phyloP scores from a whole-genome alignment of 1,140 invertebrate species.

The Apis cerana region DNA sequence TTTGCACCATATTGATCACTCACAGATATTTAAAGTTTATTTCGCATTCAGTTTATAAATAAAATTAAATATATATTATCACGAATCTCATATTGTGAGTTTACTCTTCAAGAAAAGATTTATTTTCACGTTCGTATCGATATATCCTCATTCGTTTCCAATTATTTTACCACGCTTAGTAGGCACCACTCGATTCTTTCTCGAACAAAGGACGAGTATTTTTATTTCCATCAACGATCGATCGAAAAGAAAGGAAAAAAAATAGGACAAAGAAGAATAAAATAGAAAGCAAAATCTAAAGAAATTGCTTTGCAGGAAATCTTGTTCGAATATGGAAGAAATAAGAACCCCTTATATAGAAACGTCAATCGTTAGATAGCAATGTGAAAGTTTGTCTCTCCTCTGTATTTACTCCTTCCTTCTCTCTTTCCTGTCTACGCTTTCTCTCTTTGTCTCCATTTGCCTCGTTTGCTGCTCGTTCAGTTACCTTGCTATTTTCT shows the following conservation, averaged over 20 bases:
- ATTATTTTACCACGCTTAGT: conserved; percentile 5
- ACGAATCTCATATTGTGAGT: too few relatives aligned
- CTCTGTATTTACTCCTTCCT: too few relatives aligned
- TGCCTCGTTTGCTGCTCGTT: conserved; percentile 9
- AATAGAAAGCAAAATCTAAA: neutral
- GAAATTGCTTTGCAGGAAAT: conserved; percentile 26
- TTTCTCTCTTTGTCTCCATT: neutral
- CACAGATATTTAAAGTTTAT: too few relatives aligned
- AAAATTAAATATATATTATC: too few relatives aligned
- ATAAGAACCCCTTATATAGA: conserved; percentile 15
- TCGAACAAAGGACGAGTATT: neutral
- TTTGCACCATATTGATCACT: too few relatives aligned
- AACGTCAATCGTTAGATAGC: conserved; percentile 37
- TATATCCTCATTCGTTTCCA: neutral
- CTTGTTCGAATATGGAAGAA: conserved; percentile 34
- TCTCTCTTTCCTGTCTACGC: neutral
- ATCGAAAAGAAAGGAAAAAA: neutral
- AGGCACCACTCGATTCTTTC: neutral
- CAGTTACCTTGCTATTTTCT: conserved; percentile 38
- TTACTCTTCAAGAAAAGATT: neutral
- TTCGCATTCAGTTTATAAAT: too few relatives aligned
- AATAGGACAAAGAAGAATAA: neutral
- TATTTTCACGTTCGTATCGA: neutral
- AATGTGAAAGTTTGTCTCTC: conserved; percentile 6
- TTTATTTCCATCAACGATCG: conserved; percentile 24